Conservation (phyloP, 2,888 invertebrate species). For the Cephus runcator region DNA sequence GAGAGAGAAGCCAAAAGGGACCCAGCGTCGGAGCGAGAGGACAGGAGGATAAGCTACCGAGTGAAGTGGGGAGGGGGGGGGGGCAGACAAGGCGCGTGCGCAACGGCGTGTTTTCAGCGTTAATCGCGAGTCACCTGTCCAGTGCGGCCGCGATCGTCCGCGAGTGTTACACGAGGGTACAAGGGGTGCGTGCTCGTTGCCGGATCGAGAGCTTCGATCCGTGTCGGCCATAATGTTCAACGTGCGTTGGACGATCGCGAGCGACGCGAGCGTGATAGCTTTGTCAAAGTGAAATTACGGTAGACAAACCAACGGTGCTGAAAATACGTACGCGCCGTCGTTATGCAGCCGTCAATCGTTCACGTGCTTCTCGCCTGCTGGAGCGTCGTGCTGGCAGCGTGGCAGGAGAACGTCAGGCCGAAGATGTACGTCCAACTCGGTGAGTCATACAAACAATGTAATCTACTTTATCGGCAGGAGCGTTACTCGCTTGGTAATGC, state of each 20-base stretch:
- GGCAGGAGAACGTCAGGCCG: constrained; percentile 93
- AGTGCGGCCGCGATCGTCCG: constrained; percentile 11
- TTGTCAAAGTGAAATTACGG: not conserved
- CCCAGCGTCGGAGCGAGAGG: too few relatives aligned
- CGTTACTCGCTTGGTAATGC: not conserved
- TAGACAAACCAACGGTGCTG: too few relatives aligned
- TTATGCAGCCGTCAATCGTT: constrained; percentile 32
- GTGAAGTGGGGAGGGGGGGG: too few relatives aligned
- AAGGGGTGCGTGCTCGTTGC: too few relatives aligned
- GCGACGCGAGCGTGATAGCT: constrained; percentile 3
- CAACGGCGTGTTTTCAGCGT: too few relatives aligned
- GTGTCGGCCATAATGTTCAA: too few relatives aligned
- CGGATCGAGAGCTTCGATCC: too few relatives aligned
- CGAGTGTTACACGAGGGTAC: not conserved
- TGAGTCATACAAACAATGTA: constrained; percentile 67
- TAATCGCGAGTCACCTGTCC: constrained; percentile 3
- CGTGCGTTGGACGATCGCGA: constrained; percentile 14
- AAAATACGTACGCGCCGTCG: not conserved
- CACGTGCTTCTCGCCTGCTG: constrained; percentile 67
- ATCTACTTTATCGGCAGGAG: not conserved
- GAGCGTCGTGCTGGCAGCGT: constrained; percentile 72
- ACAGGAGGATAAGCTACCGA: too few relatives aligned
- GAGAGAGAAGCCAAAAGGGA: too few relatives aligned
- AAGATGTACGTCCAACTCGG: constrained; percentile 94
- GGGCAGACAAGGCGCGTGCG: too few relatives aligned